Evolutionary conservation across 2,888 invertebrate genomes (phyloP).

Genomic region (Melikaiella ostensackeni): DNA sequence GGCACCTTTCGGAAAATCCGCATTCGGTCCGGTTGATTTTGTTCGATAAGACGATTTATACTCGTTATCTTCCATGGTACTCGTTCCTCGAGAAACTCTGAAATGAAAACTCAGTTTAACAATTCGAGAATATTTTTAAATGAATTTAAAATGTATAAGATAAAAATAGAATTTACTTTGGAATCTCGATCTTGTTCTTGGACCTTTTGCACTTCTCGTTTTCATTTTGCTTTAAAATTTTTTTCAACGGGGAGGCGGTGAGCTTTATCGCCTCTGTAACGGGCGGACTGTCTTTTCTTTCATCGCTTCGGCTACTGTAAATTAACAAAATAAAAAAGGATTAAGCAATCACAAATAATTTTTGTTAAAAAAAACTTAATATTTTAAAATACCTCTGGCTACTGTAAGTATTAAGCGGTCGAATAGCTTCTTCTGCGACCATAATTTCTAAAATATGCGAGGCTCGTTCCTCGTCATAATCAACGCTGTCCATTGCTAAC

Average conservation of each 20-base stretch:
- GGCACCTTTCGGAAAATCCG: conserved; percentile 86
- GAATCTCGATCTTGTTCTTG: conserved; percentile 76
- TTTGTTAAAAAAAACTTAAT: not conserved
- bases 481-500: conserved; percentile 92
- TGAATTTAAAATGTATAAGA: too few species aligned
- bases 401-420: conserved; percentile 72
- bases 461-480: conserved; percentile 90
- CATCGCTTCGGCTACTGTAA: conserved; percentile 70
- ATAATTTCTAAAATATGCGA: conserved; percentile 88
- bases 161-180: conserved; percentile 70
- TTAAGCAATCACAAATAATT: too few species aligned
- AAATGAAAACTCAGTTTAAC: not conserved
- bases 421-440: conserved; percentile 82
- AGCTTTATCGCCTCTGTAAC: conserved; percentile 73
- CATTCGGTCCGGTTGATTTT: conserved; percentile 84
- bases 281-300: conserved; percentile 72
- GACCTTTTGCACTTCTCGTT: conserved; percentile 73
- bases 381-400: conserved; percentile 67
- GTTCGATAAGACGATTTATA: conserved; percentile 81
- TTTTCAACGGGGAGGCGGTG: conserved; percentile 73
- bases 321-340: conserved; percentile 20
- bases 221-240: conserved; percentile 68
- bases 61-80: conserved; percentile 78
- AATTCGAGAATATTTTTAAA: too few species aligned
- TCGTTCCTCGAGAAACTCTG: conserved; percentile 77